Percentiles rank a stretch among this genome's conserved stretches.
phyloP scores from a whole-genome alignment of 1,140 invertebrate species.

The Drosophila simulans region DNA sequence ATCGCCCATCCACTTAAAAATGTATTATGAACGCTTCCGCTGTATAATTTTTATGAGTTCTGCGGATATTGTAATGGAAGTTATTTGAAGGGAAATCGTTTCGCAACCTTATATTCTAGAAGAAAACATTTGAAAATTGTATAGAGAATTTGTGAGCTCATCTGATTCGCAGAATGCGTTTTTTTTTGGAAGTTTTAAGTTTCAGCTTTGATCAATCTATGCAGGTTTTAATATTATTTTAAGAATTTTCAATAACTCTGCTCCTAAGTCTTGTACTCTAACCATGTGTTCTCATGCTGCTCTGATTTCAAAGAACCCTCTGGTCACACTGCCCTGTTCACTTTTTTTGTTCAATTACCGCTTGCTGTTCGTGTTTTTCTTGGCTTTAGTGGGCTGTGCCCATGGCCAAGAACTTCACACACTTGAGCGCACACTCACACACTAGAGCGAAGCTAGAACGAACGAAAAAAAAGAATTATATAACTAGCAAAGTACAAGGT shows the following conservation, averaged over 20 bases:
- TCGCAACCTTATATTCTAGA: not conserved
- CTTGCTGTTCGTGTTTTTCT: conserved; percentile 36
- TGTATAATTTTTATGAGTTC: conserved; percentile 49
- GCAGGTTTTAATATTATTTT: too few species aligned
- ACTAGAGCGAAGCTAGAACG: conserved; percentile 29
- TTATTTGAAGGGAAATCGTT: conserved; percentile 46
- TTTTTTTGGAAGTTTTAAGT: too few species aligned
- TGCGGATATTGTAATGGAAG: conserved; percentile 44
- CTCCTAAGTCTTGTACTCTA: not conserved
- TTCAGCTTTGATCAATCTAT: too few species aligned
- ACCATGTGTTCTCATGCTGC: not conserved
- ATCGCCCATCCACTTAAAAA: conserved; percentile 43
- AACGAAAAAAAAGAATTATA: conserved; percentile 45
- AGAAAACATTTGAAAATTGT: not conserved
- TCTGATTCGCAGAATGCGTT: too few species aligned
- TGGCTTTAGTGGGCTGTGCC: conserved; percentile 52
- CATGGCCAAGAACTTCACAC: conserved; percentile 80
- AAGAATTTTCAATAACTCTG: too few species aligned
- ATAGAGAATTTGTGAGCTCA: not conserved
- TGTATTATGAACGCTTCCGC: conserved; percentile 56
- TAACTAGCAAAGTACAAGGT: conserved; percentile 52
- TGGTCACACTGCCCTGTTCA: conserved; percentile 34
- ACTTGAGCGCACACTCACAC: conserved; percentile 61
- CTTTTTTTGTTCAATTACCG: conserved; percentile 48
- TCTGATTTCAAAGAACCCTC: conserved; percentile 24